These are phyloP conservation scores for Pipra filicauda DNA, from an alignment of 2,113 vertebrate genomes.

Conservation along the genomic window DNA sequence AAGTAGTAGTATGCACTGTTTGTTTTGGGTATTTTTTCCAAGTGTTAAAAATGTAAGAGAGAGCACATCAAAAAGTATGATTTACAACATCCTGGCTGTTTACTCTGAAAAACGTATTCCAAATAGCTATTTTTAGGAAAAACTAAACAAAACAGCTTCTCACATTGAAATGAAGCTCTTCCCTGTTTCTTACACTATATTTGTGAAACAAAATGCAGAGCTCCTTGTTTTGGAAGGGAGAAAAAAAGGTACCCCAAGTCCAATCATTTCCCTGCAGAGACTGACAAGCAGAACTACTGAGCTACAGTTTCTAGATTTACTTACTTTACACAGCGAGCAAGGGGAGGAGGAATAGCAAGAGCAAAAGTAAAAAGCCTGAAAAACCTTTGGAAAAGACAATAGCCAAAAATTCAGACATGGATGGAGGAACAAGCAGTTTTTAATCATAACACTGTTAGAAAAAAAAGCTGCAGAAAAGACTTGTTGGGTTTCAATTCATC, in stretches of 20 bases:
- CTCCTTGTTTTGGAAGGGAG: not conserved
- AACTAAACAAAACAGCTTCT: not conserved
- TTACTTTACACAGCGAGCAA: fast-evolving
- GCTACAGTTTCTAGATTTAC: not conserved
- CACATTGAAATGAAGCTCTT: not conserved
- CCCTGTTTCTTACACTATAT: not conserved
- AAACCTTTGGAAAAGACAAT: not conserved
- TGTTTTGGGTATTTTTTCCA: not conserved
- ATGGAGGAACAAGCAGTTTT: not conserved
- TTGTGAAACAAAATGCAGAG: not conserved
- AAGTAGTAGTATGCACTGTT: not conserved
- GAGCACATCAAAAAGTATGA: not conserved
- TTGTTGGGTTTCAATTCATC: not conserved
- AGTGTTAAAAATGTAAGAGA: not conserved
- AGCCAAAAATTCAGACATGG: not conserved
- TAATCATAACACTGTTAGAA: not conserved
- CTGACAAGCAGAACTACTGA: not conserved
- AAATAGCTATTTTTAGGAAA: not conserved
- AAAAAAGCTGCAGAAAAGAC: not conserved
- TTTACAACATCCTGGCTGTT: not conserved
- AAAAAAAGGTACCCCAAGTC: no score
- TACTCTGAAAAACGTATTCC: not conserved
- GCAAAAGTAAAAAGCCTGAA: not conserved
- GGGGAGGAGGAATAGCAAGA: not conserved
- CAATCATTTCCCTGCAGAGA: not conserved